Evolutionary conservation across 2,888 invertebrate genomes (phyloP).

Genomic region (Chirona hameri): DNA sequence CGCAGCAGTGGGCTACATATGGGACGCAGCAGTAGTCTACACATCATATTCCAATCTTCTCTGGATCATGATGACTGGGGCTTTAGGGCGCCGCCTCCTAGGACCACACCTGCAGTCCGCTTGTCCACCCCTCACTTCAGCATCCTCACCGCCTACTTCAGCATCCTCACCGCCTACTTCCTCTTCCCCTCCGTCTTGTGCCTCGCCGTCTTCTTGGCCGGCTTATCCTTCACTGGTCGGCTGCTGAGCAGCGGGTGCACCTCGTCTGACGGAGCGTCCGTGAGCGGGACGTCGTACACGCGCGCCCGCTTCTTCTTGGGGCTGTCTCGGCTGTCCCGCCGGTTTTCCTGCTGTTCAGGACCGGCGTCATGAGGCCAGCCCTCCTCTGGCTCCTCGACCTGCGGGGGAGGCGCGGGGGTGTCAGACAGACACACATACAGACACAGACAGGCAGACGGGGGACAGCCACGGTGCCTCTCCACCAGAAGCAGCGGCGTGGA

Average conservation of each 20-base stretch:
- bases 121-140: no score
- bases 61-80: no score
- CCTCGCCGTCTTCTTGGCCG: constrained; percentile 47
- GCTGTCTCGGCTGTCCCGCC: constrained; percentile 48
- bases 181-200: neutral
- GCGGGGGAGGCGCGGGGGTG: constrained; percentile 25
- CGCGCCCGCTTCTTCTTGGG: constrained; percentile 67
- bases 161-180: neutral
- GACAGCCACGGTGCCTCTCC: constrained; percentile 31
- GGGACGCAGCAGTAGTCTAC: no score
- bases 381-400: constrained; percentile 37
- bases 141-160: no score
- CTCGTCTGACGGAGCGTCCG: constrained; percentile 68
- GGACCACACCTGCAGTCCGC: no score
- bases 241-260: constrained; percentile 68
- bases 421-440: no score
- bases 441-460: no score
- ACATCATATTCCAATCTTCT: no score
- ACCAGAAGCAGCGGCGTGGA: neutral
- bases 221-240: constrained; percentile 69
- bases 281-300: constrained; percentile 74
- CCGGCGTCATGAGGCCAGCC: constrained; percentile 34
- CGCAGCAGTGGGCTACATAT: no score
- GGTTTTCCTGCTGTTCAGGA: constrained; percentile 37
- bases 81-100: no score